These are phyloP conservation scores for Syrista parreyssii DNA, from an alignment of 2,888 invertebrate genomes.

Conservation along the genomic window DNA sequence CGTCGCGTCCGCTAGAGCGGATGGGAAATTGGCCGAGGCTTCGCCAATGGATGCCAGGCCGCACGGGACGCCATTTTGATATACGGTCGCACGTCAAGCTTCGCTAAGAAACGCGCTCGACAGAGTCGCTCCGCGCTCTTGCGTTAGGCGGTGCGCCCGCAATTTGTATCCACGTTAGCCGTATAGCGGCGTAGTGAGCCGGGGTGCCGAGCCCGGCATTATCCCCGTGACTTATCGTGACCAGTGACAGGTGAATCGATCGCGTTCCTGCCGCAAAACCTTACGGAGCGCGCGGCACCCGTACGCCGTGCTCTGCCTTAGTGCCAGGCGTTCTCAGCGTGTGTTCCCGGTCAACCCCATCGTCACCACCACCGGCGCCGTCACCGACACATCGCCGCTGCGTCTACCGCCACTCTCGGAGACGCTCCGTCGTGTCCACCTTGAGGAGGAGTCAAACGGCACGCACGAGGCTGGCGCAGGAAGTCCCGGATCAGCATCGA, in stretches of 20 bases:
- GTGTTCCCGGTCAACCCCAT: background rate
- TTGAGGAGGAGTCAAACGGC: conserved; percentile 1
- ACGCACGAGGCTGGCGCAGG: background rate
- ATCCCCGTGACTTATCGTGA: conserved; percentile 31
- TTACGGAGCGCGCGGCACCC: conserved; percentile 26
- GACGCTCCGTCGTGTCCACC: background rate
- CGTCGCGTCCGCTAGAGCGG: conserved; percentile 17
- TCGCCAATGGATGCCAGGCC: conserved; percentile 59
- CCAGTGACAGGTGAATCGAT: conserved; percentile 62
- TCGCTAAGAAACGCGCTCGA: conserved; percentile 27
- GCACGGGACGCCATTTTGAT: conserved; percentile 63
- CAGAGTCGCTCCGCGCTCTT: conserved; percentile 38
- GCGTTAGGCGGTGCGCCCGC: conserved; percentile 16
- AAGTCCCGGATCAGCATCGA: background rate
- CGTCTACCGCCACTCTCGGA: background rate
- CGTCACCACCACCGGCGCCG: conserved; percentile 1
- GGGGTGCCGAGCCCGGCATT: conserved; percentile 14
- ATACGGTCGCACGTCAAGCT: conserved; percentile 62
- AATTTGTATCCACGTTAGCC: conserved; percentile 12
- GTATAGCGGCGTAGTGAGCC: conserved; percentile 15
- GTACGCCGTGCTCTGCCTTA: conserved; percentile 15
- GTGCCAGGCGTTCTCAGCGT: background rate
- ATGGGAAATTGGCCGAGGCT: conserved; percentile 51
- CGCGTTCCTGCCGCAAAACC: conserved; percentile 9
- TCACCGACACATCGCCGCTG: background rate